Evolutionary conservation across 2,888 invertebrate species (phyloP).

Genomic region (Plebejus melissa): DNA sequence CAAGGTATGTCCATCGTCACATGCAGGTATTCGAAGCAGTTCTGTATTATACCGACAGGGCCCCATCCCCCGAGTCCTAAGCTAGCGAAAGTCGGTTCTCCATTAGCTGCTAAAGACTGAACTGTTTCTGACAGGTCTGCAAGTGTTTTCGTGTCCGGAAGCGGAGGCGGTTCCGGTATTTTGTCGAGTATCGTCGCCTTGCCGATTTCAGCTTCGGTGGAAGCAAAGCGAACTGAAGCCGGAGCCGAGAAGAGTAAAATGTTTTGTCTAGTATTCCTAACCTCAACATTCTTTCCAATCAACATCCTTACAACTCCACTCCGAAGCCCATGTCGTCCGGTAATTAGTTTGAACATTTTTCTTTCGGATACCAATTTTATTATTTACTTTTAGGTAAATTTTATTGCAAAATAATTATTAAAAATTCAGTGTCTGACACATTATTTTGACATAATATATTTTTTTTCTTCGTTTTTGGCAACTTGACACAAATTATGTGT

Average conservation of each 20-base stretch:
- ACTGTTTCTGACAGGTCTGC: slow-evolving; percentile 57
- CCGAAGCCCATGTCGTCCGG: slow-evolving; percentile 57
- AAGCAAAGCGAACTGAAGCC: slow-evolving; percentile 59
- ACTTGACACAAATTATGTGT: too few relatives aligned
- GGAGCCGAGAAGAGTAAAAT: slow-evolving; percentile 57
- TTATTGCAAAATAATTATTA: background rate
- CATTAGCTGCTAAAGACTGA: slow-evolving; percentile 70
- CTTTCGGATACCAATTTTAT: background rate
- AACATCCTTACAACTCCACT: slow-evolving; percentile 61
- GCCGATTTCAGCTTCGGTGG: slow-evolving; percentile 51
- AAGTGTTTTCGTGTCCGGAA: slow-evolving; percentile 58
- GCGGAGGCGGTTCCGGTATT: slow-evolving; percentile 70
- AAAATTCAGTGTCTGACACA: background rate
- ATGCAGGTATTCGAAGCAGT: slow-evolving; percentile 90
- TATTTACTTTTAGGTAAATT: background rate
- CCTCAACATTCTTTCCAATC: slow-evolving; percentile 68
- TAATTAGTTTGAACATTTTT: slow-evolving; percentile 67
- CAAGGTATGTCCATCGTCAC: slow-evolving; percentile 91
- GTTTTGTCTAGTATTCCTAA: slow-evolving; percentile 67
- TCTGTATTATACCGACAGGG: slow-evolving; percentile 90
- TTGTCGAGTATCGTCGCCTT: slow-evolving; percentile 55
- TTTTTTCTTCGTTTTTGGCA: too few relatives aligned
- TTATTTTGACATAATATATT: background rate
- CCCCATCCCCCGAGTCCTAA: slow-evolving; percentile 90
- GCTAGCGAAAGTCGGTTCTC: slow-evolving; percentile 88